These are phyloP conservation scores for Ictalurus punctatus DNA, from an alignment of 2,113 vertebrate species.

Conservation along the genomic window DNA sequence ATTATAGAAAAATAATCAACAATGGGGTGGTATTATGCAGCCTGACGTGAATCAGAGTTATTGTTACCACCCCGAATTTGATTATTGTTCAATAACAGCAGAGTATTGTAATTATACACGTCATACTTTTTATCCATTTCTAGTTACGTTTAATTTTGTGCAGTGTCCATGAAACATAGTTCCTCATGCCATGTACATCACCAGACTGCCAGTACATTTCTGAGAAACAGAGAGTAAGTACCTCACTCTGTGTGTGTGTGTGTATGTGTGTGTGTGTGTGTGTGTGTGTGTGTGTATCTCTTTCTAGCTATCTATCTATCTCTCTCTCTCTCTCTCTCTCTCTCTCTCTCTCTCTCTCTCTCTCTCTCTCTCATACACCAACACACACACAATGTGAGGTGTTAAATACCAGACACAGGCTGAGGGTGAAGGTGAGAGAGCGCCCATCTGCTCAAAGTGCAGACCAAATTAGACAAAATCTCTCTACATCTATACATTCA, in stretches of 20 bases:
- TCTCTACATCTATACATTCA: background rate
- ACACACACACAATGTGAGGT: slow-evolving; percentile 19
- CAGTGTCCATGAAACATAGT: background rate
- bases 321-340: too few relatives aligned
- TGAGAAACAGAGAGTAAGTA: slow-evolving; percentile 11
- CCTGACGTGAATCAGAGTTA: background rate
- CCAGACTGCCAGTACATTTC: background rate
- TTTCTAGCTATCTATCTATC: too few relatives aligned
- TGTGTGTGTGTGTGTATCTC: too few relatives aligned
- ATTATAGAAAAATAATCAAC: background rate
- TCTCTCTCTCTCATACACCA: slow-evolving; percentile 23
- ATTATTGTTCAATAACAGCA: background rate
- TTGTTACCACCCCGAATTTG: background rate
- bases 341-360: too few relatives aligned
- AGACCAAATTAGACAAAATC: slow-evolving; percentile 28
- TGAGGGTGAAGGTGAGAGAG: slow-evolving; percentile 46
- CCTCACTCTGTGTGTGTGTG: background rate
- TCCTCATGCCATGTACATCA: background rate
- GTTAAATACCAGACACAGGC: slow-evolving; percentile 42
- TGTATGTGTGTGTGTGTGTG: too few relatives aligned
- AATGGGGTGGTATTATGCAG: background rate
- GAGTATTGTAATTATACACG: background rate
- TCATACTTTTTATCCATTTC: background rate
- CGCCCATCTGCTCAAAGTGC: slow-evolving; percentile 51
- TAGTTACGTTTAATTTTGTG: background rate